phyloP scores from a whole-genome alignment of 2,888 invertebrate species.

The Ormyrus labotus region DNA sequence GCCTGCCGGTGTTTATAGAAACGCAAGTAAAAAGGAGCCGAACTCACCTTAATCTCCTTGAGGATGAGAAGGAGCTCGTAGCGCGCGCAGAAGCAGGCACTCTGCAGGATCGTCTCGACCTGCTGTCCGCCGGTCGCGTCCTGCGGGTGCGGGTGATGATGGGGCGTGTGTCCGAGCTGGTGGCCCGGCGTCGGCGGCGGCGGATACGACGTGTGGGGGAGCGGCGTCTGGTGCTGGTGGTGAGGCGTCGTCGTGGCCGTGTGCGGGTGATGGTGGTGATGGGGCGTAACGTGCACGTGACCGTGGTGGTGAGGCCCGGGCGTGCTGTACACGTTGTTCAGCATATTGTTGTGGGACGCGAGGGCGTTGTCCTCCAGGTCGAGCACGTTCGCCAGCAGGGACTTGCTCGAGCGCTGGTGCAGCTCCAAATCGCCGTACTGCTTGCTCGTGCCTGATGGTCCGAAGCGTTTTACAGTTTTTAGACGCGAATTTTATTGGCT shows the following conservation, averaged over 20 bases:
- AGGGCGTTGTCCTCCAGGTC: conserved; percentile 94
- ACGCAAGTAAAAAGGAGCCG: background rate
- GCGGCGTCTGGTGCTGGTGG: conserved; percentile 72
- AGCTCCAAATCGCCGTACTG: conserved; percentile 88
- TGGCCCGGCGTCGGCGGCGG: conserved; percentile 69
- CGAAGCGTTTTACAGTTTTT: no score
- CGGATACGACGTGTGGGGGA: conserved; percentile 68
- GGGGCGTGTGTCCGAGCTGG: conserved; percentile 73
- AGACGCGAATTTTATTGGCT: no score
- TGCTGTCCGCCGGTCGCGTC: conserved; percentile 84
- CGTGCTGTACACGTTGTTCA: conserved; percentile 75
- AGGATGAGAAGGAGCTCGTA: conserved; percentile 96
- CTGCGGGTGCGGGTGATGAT: conserved; percentile 75
- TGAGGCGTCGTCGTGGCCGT: conserved; percentile 70
- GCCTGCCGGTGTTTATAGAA: no score
- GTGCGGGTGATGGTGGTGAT: conserved; percentile 70
- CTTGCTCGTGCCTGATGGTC: conserved; percentile 81
- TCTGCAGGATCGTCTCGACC: conserved; percentile 85
- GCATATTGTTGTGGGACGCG: conserved; percentile 73
- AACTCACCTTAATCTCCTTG: conserved; percentile 84
- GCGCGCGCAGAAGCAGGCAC: conserved; percentile 93
- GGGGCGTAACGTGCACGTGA: conserved; percentile 71
- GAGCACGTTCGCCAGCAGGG: conserved; percentile 95
- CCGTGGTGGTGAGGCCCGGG: conserved; percentile 74
- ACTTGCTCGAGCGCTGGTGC: conserved; percentile 94